A percentile compares a stretch with the other conserved stretches of the same genome.
Conservation (phyloP, 2,888 invertebrate species). For the Seira ritae region DNA sequence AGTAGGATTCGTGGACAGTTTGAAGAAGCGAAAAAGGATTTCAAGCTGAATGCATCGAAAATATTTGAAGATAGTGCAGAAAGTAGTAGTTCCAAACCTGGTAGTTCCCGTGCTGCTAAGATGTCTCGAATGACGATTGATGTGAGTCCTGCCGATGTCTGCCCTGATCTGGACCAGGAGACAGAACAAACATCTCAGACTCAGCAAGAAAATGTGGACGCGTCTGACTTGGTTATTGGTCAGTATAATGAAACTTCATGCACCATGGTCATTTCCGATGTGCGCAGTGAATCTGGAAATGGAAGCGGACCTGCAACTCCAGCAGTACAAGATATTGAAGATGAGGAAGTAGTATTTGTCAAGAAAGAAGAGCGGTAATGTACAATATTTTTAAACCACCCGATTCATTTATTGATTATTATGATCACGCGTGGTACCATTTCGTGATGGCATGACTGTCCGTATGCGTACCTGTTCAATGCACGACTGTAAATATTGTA, state of each 20-base stretch:
- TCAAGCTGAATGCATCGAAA: not conserved
- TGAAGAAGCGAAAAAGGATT: not conserved
- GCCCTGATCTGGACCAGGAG: not conserved
- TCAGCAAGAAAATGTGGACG: not conserved
- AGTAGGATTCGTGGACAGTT: not conserved
- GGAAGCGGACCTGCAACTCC: not conserved
- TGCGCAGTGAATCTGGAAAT: not conserved
- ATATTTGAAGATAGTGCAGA: too few species aligned
- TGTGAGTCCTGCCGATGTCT: not conserved
- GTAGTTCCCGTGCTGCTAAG: not conserved
- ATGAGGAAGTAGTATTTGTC: not conserved
- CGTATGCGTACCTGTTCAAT: too few species aligned
- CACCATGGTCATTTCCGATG: constrained; percentile 25
- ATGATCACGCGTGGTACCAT: not conserved
- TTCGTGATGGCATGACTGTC: too few species aligned
- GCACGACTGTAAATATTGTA: too few species aligned
- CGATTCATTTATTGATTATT: not conserved
- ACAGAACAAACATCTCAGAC: not conserved
- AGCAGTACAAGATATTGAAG: not conserved
- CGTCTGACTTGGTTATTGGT: not conserved
- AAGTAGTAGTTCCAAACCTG: not conserved
- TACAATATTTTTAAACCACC: too few species aligned
- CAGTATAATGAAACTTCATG: constrained; percentile 26
- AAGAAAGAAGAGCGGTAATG: not conserved
- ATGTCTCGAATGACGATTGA: not conserved